Conservation (phyloP, 2,797 vertebrate genomes). For the Eulemur coronatus region DNA sequence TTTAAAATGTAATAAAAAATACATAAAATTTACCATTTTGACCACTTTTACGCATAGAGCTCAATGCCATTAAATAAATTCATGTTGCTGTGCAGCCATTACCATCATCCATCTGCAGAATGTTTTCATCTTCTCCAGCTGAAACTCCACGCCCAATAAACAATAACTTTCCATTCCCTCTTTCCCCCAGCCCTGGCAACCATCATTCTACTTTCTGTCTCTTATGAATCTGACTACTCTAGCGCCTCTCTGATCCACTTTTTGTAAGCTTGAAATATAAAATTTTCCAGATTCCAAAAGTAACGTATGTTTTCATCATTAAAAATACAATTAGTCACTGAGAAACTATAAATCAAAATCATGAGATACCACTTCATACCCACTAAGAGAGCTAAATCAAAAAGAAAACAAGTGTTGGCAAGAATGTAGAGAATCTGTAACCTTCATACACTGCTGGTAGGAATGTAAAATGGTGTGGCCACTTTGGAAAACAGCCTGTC, state of each 20-base stretch:
- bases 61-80: not conserved
- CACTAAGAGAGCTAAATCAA: not conserved
- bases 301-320: not conserved
- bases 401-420: not conserved
- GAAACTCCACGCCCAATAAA: not conserved
- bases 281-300: not conserved
- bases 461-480: not conserved
- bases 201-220: not conserved
- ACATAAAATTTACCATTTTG: not conserved
- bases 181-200: not conserved
- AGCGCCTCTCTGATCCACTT: not conserved
- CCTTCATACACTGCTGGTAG: not conserved
- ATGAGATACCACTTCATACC: not conserved
- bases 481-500: not conserved
- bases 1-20: not conserved
- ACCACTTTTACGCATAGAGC: not conserved
- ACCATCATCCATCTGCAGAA: not conserved
- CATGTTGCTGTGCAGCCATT: not conserved
- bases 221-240: not conserved
- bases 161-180: not conserved
- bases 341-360: not conserved
- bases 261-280: not conserved
- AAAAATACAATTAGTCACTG: not conserved
- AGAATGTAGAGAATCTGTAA: not conserved
- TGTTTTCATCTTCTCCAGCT: not conserved